Base-by-base conservation (phyloP, 2,797 vertebrate genomes). In the Microchirus variegatus region DNA sequence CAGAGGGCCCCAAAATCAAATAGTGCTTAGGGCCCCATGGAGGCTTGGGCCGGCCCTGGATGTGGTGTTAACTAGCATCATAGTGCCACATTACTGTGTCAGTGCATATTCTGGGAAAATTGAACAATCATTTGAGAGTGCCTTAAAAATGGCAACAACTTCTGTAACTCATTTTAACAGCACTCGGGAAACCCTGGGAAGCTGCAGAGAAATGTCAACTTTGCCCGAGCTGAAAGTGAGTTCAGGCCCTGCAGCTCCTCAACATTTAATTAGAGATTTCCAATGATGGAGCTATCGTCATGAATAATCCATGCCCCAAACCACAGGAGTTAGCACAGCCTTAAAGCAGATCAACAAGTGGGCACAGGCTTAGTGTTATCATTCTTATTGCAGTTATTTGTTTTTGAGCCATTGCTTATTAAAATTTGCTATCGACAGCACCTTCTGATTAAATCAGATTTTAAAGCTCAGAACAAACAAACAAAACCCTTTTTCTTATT, bases 271-370 rank as follows among this genome's bases (percentile, higher is more conserved):
- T 73, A 80, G 75, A 86, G 70, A 75, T 82, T 85, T 78, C 64
- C 79, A 82, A 73, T 84, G 75, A 81, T 82, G 68, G 62, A 78
- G 52, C 57, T 46, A 69, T 9, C 47, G 57, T 79, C 57, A 82
- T 91, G 74, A 87, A 91, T 90, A 89, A 90, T 80, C 75, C 67
- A 82, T 76, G 64, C 61, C 60, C 75, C 15, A 59, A 67, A 40
- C 69, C 53, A 44, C 77, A 81, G 73, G 75, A 81, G 77, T 73
- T 74, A 66, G 62, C 65, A 49, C 55, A 73, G 68, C 75, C 61
- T 55, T 26, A 10, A 75, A 63, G 67, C 74, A 81, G 75, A 78
- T 70, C 81, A 83, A 80, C 84, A 84, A 54, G 75, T 64, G 48
- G 63, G 48, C 69, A 67, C 62, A 73, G 78, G 88, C 60, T 59